phyloP scores from a whole-genome alignment of 2,888 invertebrate genomes.

The Drosophila siamana region DNA sequence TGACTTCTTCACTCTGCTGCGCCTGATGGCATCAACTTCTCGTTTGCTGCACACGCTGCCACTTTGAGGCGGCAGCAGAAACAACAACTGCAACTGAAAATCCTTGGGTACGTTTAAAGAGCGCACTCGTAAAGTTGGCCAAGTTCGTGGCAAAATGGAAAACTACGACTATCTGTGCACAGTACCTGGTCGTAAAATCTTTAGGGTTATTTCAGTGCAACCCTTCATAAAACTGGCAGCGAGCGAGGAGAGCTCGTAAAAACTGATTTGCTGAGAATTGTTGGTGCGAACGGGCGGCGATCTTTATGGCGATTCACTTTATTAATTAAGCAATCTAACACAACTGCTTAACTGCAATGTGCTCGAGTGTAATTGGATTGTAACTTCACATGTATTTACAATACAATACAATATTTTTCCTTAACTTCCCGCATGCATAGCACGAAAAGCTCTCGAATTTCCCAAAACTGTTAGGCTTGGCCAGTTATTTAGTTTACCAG shows the following conservation, averaged over 20 bases:
- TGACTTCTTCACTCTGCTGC: not conserved
- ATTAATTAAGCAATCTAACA: conserved; percentile 23
- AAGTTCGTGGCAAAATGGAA: not conserved
- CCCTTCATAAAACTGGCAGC: conserved; percentile 12
- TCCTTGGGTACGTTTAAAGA: not conserved
- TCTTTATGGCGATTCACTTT: conserved; percentile 13
- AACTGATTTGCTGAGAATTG: conserved; percentile 21
- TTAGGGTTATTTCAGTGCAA: conserved; percentile 16
- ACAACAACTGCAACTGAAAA: not conserved
- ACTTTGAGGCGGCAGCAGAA: not conserved
- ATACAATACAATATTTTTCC: not conserved
- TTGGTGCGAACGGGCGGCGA: not conserved
- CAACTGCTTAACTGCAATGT: not conserved
- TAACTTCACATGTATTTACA: no score
- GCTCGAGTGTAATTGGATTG: not conserved
- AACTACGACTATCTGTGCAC: not conserved
- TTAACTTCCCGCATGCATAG: not conserved
- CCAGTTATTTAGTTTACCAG: no score
- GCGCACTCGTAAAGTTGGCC: not conserved
- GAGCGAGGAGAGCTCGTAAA: conserved; percentile 4
- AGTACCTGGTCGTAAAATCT: conserved; percentile 14
- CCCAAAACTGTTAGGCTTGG: not conserved
- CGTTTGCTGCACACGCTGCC: not conserved
- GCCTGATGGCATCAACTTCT: not conserved
- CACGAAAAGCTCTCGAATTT: not conserved